Conservation (phyloP, 2,888 invertebrate species). For the Oscheius myriophilus region DNA sequence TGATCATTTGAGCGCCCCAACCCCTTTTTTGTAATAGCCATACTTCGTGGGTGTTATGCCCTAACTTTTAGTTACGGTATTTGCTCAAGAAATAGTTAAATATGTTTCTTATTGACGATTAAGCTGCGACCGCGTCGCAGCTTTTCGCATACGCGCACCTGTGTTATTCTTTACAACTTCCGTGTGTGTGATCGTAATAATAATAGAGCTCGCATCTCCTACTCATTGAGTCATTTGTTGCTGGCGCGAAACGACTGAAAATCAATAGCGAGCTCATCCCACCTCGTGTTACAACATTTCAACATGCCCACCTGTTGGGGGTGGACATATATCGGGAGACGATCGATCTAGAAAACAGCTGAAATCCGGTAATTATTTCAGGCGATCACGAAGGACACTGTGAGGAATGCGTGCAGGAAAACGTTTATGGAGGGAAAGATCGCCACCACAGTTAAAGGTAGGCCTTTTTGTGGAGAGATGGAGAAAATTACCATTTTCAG, state of each 20-base stretch:
- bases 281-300: conserved; percentile 28
- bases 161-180: not conserved
- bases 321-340: not conserved
- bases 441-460: conserved; percentile 61
- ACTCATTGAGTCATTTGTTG: not conserved
- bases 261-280: conserved; percentile 22
- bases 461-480: too few relatives aligned
- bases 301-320: conserved; percentile 28
- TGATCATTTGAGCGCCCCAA: too few relatives aligned
- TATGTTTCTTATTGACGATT: too few relatives aligned
- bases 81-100: too few relatives aligned
- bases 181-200: too few relatives aligned
- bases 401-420: conserved; percentile 53
- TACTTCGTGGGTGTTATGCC: too few relatives aligned
- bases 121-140: too few relatives aligned
- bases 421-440: conserved; percentile 54
- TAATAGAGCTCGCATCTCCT: not conserved
- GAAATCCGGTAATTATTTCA: conserved; percentile 32
- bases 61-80: too few relatives aligned
- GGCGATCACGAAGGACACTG: conserved; percentile 57
- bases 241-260: conserved; percentile 7
- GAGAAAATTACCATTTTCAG: conserved; percentile 7
- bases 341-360: not conserved
- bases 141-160: too few relatives aligned
- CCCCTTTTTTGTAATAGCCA: too few relatives aligned